A percentile compares a stretch with the other conserved stretches of the same genome.
Evolutionary conservation across 2,888 invertebrate genomes (phyloP).

Genomic region (Chesias legatella): DNA sequence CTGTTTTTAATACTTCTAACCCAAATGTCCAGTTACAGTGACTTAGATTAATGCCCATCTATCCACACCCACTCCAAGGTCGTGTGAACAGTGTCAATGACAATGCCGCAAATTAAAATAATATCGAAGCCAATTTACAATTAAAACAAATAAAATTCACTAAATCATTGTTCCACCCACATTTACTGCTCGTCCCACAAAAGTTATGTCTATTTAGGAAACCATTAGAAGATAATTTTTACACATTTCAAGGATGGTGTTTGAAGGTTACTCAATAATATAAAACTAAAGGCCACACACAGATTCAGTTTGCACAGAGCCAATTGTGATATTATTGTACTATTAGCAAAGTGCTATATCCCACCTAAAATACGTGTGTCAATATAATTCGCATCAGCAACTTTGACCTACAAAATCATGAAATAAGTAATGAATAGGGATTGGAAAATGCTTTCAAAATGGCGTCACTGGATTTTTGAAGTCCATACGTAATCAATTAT

Average conservation of each 20-base stretch:
- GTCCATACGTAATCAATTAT: too few species aligned
- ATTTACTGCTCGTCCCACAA: constrained; percentile 20
- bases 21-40: too few species aligned
- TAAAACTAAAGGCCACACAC: not conserved
- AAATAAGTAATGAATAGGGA: constrained; percentile 9
- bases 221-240: constrained; percentile 34
- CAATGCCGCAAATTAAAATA: not conserved
- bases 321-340: constrained; percentile 3
- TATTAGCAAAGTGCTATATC: constrained; percentile 1
- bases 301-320: not conserved
- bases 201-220: constrained; percentile 17
- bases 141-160: constrained; percentile 7
- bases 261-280: constrained; percentile 10
- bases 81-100: too few species aligned
- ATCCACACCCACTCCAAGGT: too few species aligned
- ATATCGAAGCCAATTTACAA: constrained; percentile 7
- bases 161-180: constrained; percentile 12
- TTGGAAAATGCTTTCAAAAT: constrained; percentile 18
- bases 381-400: constrained; percentile 27
- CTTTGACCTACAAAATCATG: constrained; percentile 23
- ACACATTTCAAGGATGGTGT: constrained; percentile 53
- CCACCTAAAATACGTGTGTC: constrained; percentile 8
- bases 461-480: constrained; percentile 12
- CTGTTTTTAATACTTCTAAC: too few species aligned
- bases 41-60: too few species aligned